These are phyloP conservation scores for Netelia melanura DNA, from an alignment of 2,888 invertebrate species.

Conservation along the genomic window DNA sequence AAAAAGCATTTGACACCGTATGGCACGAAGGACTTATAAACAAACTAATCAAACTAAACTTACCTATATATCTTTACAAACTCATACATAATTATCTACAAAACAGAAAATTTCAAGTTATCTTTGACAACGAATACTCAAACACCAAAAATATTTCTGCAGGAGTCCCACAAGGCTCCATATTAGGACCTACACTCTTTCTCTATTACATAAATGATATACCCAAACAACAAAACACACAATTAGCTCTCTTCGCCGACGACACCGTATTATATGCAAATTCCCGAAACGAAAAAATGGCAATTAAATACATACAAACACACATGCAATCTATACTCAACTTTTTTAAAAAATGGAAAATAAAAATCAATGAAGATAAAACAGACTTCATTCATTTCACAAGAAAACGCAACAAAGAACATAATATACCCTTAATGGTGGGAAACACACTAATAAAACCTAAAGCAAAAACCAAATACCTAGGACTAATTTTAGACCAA, in stretches of 20 bases:
- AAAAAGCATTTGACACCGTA: no score
- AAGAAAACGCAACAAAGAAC: slow-evolving; percentile 41
- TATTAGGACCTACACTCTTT: slow-evolving; percentile 64
- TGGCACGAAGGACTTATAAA: no score
- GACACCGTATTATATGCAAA: slow-evolving; percentile 50
- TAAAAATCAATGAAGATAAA: slow-evolving; percentile 64
- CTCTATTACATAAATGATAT: slow-evolving; percentile 64
- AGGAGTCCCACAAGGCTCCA: slow-evolving; percentile 69
- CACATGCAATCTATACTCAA: neutral
- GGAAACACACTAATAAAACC: slow-evolving; percentile 18
- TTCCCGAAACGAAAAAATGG: slow-evolving; percentile 22
- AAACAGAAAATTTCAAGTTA: no score
- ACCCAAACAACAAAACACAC: slow-evolving; percentile 27
- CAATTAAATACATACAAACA: neutral
- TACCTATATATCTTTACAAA: no score
- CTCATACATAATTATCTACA: no score
- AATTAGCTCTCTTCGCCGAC: slow-evolving; percentile 45
- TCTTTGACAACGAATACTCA: slow-evolving; percentile 43
- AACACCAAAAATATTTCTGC: slow-evolving; percentile 42
- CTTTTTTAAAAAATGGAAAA: slow-evolving; percentile 59
- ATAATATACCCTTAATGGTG: neutral
- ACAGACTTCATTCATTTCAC: slow-evolving; percentile 65
- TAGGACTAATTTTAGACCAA: no score
- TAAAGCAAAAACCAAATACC: no score
- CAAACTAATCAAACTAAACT: no score